Conservation (phyloP, 2,888 invertebrate genomes). For the Azorinus chamasolen region DNA sequence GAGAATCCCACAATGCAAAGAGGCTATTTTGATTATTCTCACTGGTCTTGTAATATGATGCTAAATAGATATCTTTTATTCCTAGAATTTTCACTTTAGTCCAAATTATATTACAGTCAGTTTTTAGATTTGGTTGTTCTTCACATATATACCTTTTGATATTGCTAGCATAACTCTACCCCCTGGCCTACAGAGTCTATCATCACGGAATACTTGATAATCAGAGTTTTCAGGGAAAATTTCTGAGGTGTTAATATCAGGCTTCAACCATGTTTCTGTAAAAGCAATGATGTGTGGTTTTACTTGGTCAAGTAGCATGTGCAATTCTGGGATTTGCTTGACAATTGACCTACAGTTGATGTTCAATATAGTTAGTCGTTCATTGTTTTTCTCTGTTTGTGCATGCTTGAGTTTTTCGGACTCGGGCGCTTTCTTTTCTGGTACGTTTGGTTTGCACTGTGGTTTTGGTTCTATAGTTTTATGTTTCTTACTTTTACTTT, state of each 20-base stretch:
- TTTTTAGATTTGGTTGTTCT: conserved; percentile 9
- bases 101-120: background rate
- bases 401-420: too few relatives aligned
- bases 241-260: background rate
- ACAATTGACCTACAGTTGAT: too few relatives aligned
- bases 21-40: background rate
- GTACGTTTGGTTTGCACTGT: too few relatives aligned
- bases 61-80: background rate
- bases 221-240: background rate
- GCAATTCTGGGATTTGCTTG: too few relatives aligned
- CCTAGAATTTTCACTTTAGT: background rate
- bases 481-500: too few relatives aligned
- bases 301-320: too few relatives aligned
- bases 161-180: background rate
- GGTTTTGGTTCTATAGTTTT: too few relatives aligned
- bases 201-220: background rate
- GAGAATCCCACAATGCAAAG: background rate
- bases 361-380: too few relatives aligned
- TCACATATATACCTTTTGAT: background rate
- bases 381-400: too few relatives aligned
- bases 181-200: background rate
- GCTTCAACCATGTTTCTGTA: conserved; percentile 3
- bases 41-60: background rate
- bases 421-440: too few relatives aligned
- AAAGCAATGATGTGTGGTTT: too few relatives aligned